phyloP scores from a whole-genome alignment of 2,888 invertebrate genomes.

The Germaria angustata region DNA sequence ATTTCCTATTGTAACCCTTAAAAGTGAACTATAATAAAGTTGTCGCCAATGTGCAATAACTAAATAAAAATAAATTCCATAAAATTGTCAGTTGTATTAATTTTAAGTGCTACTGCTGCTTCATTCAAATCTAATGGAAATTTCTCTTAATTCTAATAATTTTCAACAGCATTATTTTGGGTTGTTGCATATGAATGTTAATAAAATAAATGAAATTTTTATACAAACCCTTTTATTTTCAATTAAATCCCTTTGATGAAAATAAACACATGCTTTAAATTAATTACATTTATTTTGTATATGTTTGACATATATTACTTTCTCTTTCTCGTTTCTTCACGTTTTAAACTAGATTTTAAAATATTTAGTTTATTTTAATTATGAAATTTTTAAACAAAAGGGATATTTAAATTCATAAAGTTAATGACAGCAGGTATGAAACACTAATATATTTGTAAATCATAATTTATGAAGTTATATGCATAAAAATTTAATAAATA shows the following conservation, averaged over 20 bases:
- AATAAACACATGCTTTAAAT: not conserved
- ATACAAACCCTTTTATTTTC: not conserved
- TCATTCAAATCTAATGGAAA: no score
- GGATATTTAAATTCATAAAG: slow-evolving; percentile 8
- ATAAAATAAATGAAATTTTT: no score
- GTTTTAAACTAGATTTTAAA: not conserved
- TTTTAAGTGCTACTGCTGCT: no score
- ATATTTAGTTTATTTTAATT: not conserved
- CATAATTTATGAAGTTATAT: not conserved
- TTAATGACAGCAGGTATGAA: not conserved
- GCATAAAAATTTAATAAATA: not conserved
- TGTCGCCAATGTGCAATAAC: no score
- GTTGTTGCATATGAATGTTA: not conserved
- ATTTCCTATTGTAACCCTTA: no score
- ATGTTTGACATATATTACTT: slow-evolving; percentile 46
- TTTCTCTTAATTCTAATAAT: not conserved
- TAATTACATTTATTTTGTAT: slow-evolving; percentile 4
- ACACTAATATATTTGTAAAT: not conserved
- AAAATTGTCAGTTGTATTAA: no score
- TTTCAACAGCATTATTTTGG: not conserved
- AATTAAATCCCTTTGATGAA: not conserved
- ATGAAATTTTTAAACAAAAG: not conserved
- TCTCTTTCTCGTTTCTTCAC: not conserved
- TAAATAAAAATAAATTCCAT: no score
- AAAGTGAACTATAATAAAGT: no score